Evolutionary conservation across 2,113 vertebrate species (phyloP).

Genomic region (Hypocryptadius cinnamomeus): DNA sequence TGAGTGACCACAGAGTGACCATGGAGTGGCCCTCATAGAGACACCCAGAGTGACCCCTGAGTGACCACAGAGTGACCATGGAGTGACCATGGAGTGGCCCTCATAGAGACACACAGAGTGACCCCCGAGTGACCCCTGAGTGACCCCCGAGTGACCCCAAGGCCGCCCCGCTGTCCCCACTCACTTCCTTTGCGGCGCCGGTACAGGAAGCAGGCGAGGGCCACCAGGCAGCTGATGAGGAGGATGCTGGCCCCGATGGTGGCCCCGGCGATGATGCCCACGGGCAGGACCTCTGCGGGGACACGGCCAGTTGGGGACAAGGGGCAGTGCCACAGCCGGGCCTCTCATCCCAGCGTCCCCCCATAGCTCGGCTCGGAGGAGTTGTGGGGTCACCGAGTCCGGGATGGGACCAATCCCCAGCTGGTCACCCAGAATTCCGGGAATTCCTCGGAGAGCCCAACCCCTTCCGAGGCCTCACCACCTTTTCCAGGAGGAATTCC

Average conservation of each 20-base stretch:
- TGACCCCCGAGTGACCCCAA: neutral
- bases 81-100: neutral
- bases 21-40: rapidly evolving
- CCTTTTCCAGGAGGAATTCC: neutral
- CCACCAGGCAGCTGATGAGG: constrained; percentile 77
- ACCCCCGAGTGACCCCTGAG: neutral
- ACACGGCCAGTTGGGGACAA: neutral
- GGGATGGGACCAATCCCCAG: too few species aligned
- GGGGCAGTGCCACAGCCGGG: neutral
- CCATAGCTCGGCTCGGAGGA: rapidly evolving
- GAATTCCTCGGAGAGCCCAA: neutral
- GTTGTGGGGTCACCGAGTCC: too few species aligned
- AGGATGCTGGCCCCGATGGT: constrained; percentile 83
- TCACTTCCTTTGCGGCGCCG: constrained; percentile 97
- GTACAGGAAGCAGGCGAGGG: constrained; percentile 85
- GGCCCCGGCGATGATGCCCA: constrained; percentile 84
- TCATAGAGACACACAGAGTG: neutral
- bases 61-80: neutral
- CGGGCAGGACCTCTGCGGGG: constrained; percentile 79
- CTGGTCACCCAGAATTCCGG: neutral
- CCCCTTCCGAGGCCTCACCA: neutral
- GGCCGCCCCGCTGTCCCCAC: constrained; percentile 24
- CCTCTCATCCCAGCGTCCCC: neutral
- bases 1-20: neutral
- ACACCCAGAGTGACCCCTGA: neutral